Percentiles rank a stretch among this genome's conserved stretches.
Conservation (phyloP, 53 echinoderm and acorn worm species). For the Echinometra lucunter region DNA sequence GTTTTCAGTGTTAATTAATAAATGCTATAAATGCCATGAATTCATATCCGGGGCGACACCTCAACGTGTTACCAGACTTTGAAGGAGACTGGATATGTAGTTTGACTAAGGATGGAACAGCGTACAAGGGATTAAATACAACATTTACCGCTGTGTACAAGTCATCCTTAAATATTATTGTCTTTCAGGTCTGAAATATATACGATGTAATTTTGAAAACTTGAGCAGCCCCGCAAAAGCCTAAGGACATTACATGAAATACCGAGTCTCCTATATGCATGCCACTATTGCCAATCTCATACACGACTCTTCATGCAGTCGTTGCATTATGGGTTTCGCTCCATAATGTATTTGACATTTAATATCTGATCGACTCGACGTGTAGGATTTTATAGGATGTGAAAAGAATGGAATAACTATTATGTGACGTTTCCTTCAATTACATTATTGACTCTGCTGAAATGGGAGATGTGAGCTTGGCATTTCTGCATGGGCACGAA, state of each 20-base stretch:
- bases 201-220: background rate
- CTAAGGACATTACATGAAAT: background rate
- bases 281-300: background rate
- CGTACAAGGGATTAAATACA: background rate
- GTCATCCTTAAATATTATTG: too few species aligned
- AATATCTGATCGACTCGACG: constrained; percentile 17
- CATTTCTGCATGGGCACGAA: background rate
- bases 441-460: background rate
- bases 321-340: constrained; percentile 27
- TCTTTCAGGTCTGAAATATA: too few species aligned
- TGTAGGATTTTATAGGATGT: constrained; percentile 21
- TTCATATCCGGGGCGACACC: too few species aligned
- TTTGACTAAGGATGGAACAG: too few species aligned
- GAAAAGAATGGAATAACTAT: constrained; percentile 38
- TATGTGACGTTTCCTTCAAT: constrained; percentile 22
- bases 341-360: constrained; percentile 48
- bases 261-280: background rate
- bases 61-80: too few species aligned
- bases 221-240: background rate
- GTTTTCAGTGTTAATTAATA: too few species aligned
- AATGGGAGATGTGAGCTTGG: background rate
- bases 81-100: too few species aligned
- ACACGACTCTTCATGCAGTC: background rate
- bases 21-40: too few species aligned
- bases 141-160: too few species aligned